Conservation (phyloP, 2,888 invertebrate species). For the Scaptomyza parva region DNA sequence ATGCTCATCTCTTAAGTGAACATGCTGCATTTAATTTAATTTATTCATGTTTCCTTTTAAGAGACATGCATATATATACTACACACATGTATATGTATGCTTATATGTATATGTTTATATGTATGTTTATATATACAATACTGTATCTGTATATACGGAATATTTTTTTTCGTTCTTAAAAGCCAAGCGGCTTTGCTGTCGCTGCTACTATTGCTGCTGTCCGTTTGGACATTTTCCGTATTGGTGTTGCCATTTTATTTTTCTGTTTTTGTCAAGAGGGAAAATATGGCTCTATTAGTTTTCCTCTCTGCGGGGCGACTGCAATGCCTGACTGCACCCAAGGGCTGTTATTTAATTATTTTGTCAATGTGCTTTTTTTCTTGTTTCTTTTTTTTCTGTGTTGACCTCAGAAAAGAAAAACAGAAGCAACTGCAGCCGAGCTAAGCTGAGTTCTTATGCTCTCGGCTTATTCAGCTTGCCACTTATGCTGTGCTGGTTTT, state of each 20-base stretch:
- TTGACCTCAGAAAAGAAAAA: slow-evolving; percentile 44
- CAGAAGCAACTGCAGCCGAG: slow-evolving; percentile 19
- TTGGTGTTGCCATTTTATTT: slow-evolving; percentile 17
- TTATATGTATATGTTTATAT: not conserved
- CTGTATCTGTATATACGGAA: slow-evolving; percentile 6
- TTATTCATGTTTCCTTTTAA: slow-evolving; percentile 63
- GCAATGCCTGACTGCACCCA: slow-evolving; percentile 64
- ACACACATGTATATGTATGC: not conserved
- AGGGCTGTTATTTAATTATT: slow-evolving; percentile 77
- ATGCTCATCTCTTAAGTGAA: slow-evolving; percentile 75
- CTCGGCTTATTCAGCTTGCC: slow-evolving; percentile 33
- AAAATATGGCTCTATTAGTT: slow-evolving; percentile 65
- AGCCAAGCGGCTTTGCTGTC: slow-evolving; percentile 60
- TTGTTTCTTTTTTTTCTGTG: slow-evolving; percentile 13
- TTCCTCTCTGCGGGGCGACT: slow-evolving; percentile 39
- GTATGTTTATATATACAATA: not conserved
- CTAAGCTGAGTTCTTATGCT: slow-evolving; percentile 22
- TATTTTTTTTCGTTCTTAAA: slow-evolving; percentile 42
- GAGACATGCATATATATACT: not conserved
- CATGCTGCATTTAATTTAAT: slow-evolving; percentile 73
- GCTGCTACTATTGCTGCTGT: slow-evolving; percentile 26
- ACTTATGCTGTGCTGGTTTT: slow-evolving; percentile 22
- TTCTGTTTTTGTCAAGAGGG: slow-evolving; percentile 18
- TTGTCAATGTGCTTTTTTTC: slow-evolving; percentile 66
- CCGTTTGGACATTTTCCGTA: slow-evolving; percentile 37